Evolutionary conservation across 2,888 invertebrate genomes (phyloP), one percentile per base, ranked within the genome.

Genomic region (Erpobdella octoculata): DNA sequence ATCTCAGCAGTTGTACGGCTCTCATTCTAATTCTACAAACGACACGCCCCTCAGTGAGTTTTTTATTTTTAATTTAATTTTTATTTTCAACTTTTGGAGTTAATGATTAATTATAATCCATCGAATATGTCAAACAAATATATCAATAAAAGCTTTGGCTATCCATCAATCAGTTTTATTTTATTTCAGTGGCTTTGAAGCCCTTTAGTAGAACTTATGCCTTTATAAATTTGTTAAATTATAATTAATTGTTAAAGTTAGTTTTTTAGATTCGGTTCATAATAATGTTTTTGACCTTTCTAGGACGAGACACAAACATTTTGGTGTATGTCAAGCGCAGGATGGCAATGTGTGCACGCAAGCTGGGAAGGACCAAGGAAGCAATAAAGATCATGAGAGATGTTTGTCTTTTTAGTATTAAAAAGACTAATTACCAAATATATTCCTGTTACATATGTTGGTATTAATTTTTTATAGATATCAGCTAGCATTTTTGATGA

Each of bases 371-470:
- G 79, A 86, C 95, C 76, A 91, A 93, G 83, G 96, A 96, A 85
- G 93, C 95, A 0, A 90, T 94, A 35, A 94, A 97, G 83, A 90
- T 93, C 88, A 95, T 96, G 86, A 88, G 95, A 80, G 96, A 97
- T 86, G 86, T 88, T 80, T 81, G 84, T 80, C 18, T 9, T 36
- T 9, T n/a, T n/a, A n/a, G n/a, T n/a, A n/a, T n/a, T n/a, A n/a
- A 28, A 15, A n/a, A n/a, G n/a, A n/a, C n/a, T n/a, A n/a, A n/a
- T n/a, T n/a, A n/a, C n/a, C n/a, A n/a, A n/a, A n/a, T n/a, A n/a
- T n/a, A n/a, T n/a, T n/a, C n/a, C n/a, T n/a, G n/a, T n/a, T n/a
- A n/a, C n/a, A n/a, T n/a, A n/a, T n/a, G n/a, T n/a, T n/a, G n/a
- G n/a, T n/a, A n/a, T n/a, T n/a, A n/a, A n/a, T n/a, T n/a, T n/a